Conservation (phyloP, 2,888 invertebrate genomes). For the Lordiphosa andalusiaca region DNA sequence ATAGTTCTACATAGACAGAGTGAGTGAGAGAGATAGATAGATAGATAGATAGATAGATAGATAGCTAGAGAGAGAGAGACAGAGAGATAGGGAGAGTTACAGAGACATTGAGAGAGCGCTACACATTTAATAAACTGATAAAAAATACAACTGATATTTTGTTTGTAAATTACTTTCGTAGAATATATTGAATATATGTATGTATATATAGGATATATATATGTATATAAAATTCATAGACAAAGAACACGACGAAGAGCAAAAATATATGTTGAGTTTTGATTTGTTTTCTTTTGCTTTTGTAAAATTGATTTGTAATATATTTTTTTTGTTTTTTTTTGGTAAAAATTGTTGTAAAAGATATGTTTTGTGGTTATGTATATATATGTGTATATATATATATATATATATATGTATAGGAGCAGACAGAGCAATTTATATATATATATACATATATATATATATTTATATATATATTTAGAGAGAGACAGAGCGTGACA, state of each 20-base stretch:
- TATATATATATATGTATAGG: constrained; percentile 18
- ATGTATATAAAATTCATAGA: constrained; percentile 76
- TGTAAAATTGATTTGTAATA: constrained; percentile 21
- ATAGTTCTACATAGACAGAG: constrained; percentile 8
- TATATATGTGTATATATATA: constrained; percentile 35
- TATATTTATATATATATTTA: neutral
- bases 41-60: constrained; percentile 6
- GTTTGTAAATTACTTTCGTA: constrained; percentile 25
- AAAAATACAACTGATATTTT: constrained; percentile 26
- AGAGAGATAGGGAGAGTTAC: constrained; percentile 19
- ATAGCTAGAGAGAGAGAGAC: neutral
- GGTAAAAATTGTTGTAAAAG: constrained; percentile 28
- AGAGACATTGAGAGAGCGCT: constrained; percentile 33
- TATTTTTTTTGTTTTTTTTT: constrained; percentile 14
- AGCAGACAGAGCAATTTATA: constrained; percentile 28
- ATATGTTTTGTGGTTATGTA: constrained; percentile 20
- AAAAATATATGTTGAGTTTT: constrained; percentile 78
- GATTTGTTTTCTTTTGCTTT: constrained; percentile 58
- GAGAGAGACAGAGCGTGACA: constrained; percentile 8
- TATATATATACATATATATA: constrained; percentile 38
- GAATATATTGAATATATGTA: constrained; percentile 28
- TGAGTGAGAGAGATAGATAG: neutral
- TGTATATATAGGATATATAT: constrained; percentile 25
- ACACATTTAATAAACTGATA: constrained; percentile 32
- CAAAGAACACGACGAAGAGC: constrained; percentile 80